phyloP scores from a whole-genome alignment of 2,888 invertebrate genomes.

The Spilosoma lubricipeda region DNA sequence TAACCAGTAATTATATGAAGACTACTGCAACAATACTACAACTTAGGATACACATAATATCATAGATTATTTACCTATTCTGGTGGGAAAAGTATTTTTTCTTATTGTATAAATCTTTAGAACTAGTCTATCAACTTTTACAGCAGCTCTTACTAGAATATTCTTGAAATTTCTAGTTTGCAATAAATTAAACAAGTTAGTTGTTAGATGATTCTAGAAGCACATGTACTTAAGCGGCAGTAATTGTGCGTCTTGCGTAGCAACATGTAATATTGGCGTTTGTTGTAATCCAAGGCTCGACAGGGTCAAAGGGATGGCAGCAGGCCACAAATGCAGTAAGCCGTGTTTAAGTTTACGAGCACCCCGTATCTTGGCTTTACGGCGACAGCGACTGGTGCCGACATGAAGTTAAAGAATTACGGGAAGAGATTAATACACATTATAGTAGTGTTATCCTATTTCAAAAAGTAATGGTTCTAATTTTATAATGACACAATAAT shows the following conservation, averaged over 20 bases:
- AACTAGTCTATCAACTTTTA: not conserved
- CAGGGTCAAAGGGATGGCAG: conserved; percentile 69
- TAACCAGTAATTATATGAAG: not conserved
- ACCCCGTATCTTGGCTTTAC: conserved; percentile 76
- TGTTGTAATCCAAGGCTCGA: conserved; percentile 65
- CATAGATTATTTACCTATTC: not conserved
- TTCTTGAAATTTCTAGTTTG: not conserved
- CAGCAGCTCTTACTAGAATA: not conserved
- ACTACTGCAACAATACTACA: too few relatives aligned
- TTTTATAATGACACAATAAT: not conserved
- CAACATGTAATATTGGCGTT: conserved; percentile 55
- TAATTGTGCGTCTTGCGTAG: conserved; percentile 27
- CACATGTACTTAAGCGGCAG: not conserved
- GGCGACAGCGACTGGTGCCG: conserved; percentile 70
- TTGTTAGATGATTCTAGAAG: not conserved
- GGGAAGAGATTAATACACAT: conserved; percentile 30
- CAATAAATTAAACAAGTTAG: not conserved
- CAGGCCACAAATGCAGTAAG: conserved; percentile 74
- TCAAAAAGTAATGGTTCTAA: not conserved
- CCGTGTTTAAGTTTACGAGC: conserved; percentile 79
- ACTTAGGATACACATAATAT: too few relatives aligned
- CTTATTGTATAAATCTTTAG: not conserved
- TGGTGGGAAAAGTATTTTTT: not conserved
- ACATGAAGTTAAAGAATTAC: conserved; percentile 42
- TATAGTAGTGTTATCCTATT: not conserved